These are phyloP conservation scores for Hippopotamus amphibius DNA, from an alignment of 2,113 vertebrate species.

Conservation along the genomic window DNA sequence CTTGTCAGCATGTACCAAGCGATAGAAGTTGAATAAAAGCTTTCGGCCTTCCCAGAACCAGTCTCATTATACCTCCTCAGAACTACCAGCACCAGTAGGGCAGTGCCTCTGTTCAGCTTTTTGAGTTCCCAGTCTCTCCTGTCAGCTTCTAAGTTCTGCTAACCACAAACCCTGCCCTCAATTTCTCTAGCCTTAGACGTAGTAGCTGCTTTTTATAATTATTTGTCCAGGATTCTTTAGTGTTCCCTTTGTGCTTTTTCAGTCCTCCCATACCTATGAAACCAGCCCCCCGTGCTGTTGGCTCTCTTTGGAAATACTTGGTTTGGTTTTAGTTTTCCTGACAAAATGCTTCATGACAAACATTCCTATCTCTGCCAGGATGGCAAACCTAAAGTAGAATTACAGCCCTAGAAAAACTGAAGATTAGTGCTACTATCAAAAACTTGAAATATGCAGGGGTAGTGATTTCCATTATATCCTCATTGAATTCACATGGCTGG, in stretches of 20 bases:
- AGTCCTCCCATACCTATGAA: not conserved
- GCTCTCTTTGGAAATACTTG: not conserved
- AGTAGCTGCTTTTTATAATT: not conserved
- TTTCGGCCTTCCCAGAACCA: not conserved
- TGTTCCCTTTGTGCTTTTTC: not conserved
- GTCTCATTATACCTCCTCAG: not conserved
- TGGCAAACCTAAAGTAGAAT: not conserved
- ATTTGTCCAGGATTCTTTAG: not conserved
- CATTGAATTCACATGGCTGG: constrained; percentile 34
- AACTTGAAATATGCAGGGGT: constrained; percentile 60
- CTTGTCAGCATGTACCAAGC: not conserved
- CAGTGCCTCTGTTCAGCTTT: not conserved
- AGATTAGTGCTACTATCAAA: constrained; percentile 21
- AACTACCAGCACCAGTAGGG: not conserved
- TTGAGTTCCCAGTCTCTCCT: not conserved
- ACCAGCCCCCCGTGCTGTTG: not conserved
- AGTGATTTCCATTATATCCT: constrained; percentile 59
- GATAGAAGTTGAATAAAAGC: not conserved
- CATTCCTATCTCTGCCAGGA: not conserved
- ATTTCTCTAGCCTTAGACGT: not conserved
- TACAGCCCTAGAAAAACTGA: not conserved
- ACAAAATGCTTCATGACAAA: not conserved
- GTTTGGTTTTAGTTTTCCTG: constrained; percentile 1
- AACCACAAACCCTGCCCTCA: not conserved
- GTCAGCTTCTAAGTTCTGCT: not conserved